Conservation (phyloP, 2,113 vertebrate species). For the Hippotragus niger region DNA sequence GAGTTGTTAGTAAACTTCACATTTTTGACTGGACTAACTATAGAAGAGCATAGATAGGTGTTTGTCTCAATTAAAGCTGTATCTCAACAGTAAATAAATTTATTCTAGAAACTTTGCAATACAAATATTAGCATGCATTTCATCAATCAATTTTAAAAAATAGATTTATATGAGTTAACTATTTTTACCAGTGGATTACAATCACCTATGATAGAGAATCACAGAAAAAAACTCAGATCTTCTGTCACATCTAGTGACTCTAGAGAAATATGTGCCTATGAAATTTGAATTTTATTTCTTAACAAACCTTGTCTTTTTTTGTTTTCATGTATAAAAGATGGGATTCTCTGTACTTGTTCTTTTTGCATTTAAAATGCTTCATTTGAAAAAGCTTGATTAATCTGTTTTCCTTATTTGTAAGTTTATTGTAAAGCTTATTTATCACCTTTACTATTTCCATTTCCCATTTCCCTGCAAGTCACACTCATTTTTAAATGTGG, state of each 20-base stretch:
- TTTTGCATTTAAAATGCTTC: neutral
- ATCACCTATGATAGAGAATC: neutral
- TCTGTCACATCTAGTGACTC: neutral
- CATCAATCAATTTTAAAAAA: neutral
- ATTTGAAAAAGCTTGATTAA: neutral
- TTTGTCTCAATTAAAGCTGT: neutral
- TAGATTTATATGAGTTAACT: neutral
- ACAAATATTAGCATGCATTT: neutral
- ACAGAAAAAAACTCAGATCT: neutral
- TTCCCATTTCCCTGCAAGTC: neutral
- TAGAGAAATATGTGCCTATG: neutral
- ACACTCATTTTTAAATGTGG: neutral
- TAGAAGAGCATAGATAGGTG: neutral
- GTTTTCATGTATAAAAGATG: neutral
- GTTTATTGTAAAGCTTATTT: neutral
- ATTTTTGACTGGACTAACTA: neutral
- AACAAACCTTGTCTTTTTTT: neutral
- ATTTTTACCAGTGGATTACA: neutral
- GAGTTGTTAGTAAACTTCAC: neutral
- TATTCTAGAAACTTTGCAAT: neutral
- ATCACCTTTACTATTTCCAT: neutral
- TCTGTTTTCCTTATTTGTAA: constrained; percentile 7
- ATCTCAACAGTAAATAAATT: neutral
- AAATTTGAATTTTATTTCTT: neutral
- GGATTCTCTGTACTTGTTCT: neutral